Base-by-base conservation (phyloP, 2,888 invertebrate species). In the Coecobrya sp. region DNA sequence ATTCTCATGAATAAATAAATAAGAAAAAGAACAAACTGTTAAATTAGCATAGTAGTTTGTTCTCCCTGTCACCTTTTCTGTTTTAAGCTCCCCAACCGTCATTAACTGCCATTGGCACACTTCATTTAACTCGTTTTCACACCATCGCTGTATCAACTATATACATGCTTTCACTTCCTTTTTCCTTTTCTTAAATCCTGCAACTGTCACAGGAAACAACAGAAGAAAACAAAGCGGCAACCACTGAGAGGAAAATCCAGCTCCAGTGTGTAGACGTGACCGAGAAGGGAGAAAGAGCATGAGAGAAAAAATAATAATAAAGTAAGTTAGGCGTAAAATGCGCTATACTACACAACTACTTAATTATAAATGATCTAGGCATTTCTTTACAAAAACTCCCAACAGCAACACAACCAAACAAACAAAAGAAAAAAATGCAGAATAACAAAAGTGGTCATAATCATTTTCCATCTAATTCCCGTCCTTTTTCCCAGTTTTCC, bases 81-180 rank as follows among this genome's bases (percentile, higher is more conserved):
- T 36, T 68, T 2, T 76, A 45, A 22, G 45, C 45, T 49, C 45
- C 11, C 73, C 27, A 45, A 49, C 73, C 3, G 11, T 22, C 76
- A 45, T 49, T 76, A 76, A 49, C 19, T 76, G 76, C 76, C 76
- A 79, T 79, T 25, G 27, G 52, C 52, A 52, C 79, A 79, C 79
- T 52, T 79, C 79, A 79, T 79, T 79, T 79, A 79, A 79, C 52
- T 79, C 79, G 16, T 79, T 22, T 79, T 79, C 79, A 27, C 49
- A 79, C 52, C 49, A 52, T 52, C 79, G 52, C 52, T 22, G 25
- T 25, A 36, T 7, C 36, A 36, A 36, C 36, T 7, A 36, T 36
- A 36, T 16, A 52, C 11, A 52, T 36, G 36, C 36, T 36, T n/a
- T n/a, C 36, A 36, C 36, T 30, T 19, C 70, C 7, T 16, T 42